Percentiles rank a stretch among this genome's conserved stretches.
phyloP scores from a whole-genome alignment of 2,797 vertebrate genomes.

The Arctocebus calabarensis region DNA sequence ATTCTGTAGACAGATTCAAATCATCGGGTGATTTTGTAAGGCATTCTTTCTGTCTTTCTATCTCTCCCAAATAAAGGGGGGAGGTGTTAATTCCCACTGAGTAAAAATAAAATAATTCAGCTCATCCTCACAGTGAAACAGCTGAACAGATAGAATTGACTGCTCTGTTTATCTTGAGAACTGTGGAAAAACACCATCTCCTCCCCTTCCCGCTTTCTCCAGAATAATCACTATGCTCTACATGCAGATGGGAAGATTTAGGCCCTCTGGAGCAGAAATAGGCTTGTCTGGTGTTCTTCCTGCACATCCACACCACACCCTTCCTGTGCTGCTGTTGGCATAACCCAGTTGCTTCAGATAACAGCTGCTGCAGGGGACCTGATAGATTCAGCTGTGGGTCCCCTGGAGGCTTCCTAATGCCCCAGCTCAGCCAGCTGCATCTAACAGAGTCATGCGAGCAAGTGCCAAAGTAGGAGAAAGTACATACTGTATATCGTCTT shows the following conservation, averaged over 20 bases:
- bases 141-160: constrained; percentile 57
- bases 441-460: constrained; percentile 33
- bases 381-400: constrained; percentile 69
- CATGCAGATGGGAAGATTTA: constrained; percentile 55
- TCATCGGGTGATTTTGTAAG: constrained; percentile 60
- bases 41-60: not conserved
- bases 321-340: constrained; percentile 73
- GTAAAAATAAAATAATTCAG: constrained; percentile 75
- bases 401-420: constrained; percentile 69
- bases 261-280: constrained; percentile 40
- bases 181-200: constrained; percentile 64
- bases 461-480: constrained; percentile 53
- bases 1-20: constrained; percentile 66
- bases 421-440: constrained; percentile 68
- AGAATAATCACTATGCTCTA: constrained; percentile 71
- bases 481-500: constrained; percentile 16
- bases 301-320: constrained; percentile 54
- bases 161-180: constrained; percentile 72
- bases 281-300: constrained; percentile 66
- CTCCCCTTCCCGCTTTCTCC: constrained; percentile 11
- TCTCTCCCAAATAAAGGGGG: not conserved
- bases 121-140: constrained; percentile 62
- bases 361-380: constrained; percentile 73
- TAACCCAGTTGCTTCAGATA: constrained; percentile 56
- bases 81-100: constrained; percentile 61